Evolutionary conservation across 2,888 invertebrate species (phyloP).

Genomic region (Agrochola lota): DNA sequence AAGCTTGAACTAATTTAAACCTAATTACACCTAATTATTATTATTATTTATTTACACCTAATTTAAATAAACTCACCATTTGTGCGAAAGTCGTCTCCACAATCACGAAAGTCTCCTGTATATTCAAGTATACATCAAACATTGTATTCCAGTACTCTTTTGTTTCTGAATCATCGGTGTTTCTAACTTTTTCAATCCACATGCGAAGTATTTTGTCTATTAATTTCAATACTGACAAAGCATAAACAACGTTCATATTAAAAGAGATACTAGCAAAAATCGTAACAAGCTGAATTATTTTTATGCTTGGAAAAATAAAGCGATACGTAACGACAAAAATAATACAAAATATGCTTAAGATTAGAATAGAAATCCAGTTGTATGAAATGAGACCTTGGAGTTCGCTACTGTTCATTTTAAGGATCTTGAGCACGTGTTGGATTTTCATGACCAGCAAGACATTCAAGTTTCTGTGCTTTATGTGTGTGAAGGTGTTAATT

Average conservation of each 20-base stretch:
- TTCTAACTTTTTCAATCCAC: constrained; percentile 14
- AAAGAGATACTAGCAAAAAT: not conserved
- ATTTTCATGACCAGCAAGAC: constrained; percentile 30
- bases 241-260: constrained; percentile 28
- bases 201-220: constrained; percentile 7
- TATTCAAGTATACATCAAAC: constrained; percentile 17
- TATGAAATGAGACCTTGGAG: not conserved
- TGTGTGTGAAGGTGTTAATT: not conserved
- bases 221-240: constrained; percentile 21
- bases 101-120: constrained; percentile 24
- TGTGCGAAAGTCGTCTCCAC: constrained; percentile 14
- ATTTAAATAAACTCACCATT: constrained; percentile 6
- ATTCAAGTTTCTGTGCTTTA: constrained; percentile 5
- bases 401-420: constrained; percentile 8
- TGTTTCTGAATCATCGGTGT: not conserved
- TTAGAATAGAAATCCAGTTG: constrained; percentile 7
- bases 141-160: constrained; percentile 15
- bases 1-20: not conserved
- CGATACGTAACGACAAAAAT: not conserved
- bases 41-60: too few relatives aligned
- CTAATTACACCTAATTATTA: not conserved
- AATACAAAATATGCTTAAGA: constrained; percentile 10
- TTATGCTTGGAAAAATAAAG: not conserved
- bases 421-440: constrained; percentile 12
- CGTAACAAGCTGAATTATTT: not conserved